A percentile compares a stretch with the other conserved stretches of the same genome.
Conservation (phyloP, 64 coral and sea anemone genomes). For the Dendronephthya gigantea region DNA sequence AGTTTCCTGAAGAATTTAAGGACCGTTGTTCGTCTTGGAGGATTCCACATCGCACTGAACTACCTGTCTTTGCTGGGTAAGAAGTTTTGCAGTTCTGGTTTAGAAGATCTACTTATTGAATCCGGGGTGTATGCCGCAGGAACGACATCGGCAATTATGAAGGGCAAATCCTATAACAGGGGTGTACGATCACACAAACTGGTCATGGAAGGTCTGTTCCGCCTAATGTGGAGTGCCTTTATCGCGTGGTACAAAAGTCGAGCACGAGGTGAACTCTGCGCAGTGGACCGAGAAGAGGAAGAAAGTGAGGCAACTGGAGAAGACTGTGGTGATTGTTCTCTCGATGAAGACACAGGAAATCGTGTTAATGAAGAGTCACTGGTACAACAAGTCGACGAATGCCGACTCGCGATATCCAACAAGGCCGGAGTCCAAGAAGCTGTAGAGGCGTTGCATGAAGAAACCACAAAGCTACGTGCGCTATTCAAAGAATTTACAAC, state of each 20-base stretch:
- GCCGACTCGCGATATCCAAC: too few relatives aligned
- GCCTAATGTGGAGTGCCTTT: neutral
- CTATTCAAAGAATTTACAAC: too few relatives aligned
- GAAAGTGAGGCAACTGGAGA: too few relatives aligned
- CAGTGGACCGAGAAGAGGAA: too few relatives aligned
- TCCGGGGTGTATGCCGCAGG: conserved; percentile 25
- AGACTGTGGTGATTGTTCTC: too few relatives aligned
- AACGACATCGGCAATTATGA: conserved; percentile 8
- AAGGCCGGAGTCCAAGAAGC: too few relatives aligned
- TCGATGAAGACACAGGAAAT: too few relatives aligned
- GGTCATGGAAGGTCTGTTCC: neutral
- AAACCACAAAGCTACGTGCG: too few relatives aligned
- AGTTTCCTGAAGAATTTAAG: neutral
- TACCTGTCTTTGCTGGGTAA: conserved; percentile 8
- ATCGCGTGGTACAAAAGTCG: neutral
- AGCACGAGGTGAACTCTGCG: too few relatives aligned
- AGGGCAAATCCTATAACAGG: conserved; percentile 17
- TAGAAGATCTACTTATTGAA: neutral
- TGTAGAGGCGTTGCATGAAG: too few relatives aligned
- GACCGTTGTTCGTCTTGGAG: neutral
- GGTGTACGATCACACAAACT: neutral
- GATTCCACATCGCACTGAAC: conserved; percentile 7
- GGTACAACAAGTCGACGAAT: too few relatives aligned
- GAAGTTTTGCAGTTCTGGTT: neutral
- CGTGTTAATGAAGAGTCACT: too few relatives aligned